Evolutionary conservation across 1,140 invertebrate species (phyloP).

Genomic region (Sarcophaga peregrina): DNA sequence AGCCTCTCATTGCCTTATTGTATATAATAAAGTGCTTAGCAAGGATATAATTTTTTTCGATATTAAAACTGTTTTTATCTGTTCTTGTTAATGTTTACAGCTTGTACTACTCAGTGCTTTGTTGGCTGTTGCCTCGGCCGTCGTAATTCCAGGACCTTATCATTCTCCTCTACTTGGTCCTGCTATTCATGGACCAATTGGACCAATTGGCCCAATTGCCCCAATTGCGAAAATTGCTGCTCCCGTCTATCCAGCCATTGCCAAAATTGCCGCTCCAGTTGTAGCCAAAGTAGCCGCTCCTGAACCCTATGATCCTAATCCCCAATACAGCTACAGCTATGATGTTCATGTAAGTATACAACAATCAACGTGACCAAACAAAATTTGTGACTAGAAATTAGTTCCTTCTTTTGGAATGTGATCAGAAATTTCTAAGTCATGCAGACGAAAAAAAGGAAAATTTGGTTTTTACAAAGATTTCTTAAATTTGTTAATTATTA

Average conservation of each 20-base stretch:
- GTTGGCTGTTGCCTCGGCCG: conserved; percentile 55
- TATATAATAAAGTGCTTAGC: no score
- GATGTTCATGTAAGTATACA: conserved; percentile 68
- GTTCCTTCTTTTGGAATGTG: not conserved
- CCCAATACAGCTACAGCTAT: conserved; percentile 71
- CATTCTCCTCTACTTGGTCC: conserved; percentile 47
- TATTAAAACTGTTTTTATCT: no score
- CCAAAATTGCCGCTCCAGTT: conserved; percentile 63
- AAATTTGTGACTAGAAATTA: not conserved
- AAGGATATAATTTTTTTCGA: no score
- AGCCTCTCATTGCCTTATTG: not conserved
- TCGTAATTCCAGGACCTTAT: conserved; percentile 58
- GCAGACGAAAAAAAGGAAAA: no score
- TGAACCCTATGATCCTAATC: conserved; percentile 70
- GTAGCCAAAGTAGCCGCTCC: conserved; percentile 67
- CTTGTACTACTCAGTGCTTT: conserved; percentile 57
- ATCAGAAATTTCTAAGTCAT: no score
- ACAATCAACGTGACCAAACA: not conserved
- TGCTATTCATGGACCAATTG: not conserved
- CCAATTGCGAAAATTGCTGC: conserved; percentile 26
- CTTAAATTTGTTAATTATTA: not conserved
- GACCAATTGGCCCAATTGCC: conserved; percentile 31
- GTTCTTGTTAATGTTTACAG: conserved; percentile 23
- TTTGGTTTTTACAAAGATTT: no score
- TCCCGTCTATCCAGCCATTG: conserved; percentile 50